A percentile compares a stretch with the other conserved stretches of the same genome.
These are phyloP conservation scores for Pelvicachromis taeniatus DNA, from an alignment of 2,113 vertebrate species.

Conservation along the genomic window DNA sequence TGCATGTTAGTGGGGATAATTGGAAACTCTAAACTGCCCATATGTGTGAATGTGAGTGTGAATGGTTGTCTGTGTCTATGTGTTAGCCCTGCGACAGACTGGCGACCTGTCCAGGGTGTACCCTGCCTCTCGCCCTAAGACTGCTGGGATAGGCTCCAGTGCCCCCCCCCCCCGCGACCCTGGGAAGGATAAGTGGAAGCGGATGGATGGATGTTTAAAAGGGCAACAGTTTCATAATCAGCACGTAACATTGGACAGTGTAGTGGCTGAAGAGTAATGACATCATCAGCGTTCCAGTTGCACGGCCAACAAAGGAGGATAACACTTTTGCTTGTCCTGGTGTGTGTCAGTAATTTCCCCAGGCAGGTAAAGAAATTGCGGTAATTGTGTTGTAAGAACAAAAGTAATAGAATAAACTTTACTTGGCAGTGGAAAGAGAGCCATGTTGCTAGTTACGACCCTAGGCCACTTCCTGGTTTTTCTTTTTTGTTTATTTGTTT, in stretches of 20 bases:
- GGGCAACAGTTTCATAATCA: not conserved
- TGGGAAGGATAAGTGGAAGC: too few relatives aligned
- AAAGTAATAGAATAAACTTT: not conserved
- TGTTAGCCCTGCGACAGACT: too few relatives aligned
- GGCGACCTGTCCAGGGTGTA: too few relatives aligned
- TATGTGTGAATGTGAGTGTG: too few relatives aligned
- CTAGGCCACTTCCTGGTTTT: not conserved
- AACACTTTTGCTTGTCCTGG: not conserved
- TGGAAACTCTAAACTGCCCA: too few relatives aligned
- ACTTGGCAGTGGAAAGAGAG: not conserved
- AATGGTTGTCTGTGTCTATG: too few relatives aligned
- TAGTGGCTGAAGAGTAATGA: not conserved
- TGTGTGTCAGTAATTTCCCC: not conserved
- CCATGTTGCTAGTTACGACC: not conserved
- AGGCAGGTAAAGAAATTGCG: not conserved
- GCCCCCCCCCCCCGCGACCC: too few relatives aligned
- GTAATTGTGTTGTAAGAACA: not conserved
- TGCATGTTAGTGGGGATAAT: too few relatives aligned
- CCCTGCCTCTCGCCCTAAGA: too few relatives aligned
- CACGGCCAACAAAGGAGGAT: not conserved
- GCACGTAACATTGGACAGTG: not conserved
- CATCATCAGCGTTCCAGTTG: not conserved
- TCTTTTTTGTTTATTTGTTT: not conserved
- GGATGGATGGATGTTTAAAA: not conserved
- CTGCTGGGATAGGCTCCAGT: too few relatives aligned